Evolutionary conservation across 2,888 invertebrate species (phyloP).

Genomic region (Euzophera pinguis): DNA sequence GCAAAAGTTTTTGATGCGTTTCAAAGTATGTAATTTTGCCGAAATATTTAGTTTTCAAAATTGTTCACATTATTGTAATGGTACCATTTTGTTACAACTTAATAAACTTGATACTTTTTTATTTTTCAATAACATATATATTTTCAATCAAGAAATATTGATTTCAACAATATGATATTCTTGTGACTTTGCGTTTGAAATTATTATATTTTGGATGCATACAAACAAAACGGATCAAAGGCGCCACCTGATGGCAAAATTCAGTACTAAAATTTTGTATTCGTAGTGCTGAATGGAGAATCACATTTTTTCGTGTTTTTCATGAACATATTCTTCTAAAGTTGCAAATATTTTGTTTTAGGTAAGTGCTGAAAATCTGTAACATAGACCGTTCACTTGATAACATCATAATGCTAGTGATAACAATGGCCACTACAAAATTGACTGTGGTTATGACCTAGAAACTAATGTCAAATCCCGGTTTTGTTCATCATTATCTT

Average conservation of each 20-base stretch:
- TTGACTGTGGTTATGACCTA: constrained; percentile 66
- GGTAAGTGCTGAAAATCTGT: constrained; percentile 57
- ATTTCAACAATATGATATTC: too few species aligned
- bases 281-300: constrained; percentile 77
- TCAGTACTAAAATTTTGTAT: constrained; percentile 77
- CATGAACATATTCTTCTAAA: constrained; percentile 70
- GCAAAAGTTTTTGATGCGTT: constrained; percentile 42
- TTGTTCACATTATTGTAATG: too few species aligned
- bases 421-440: constrained; percentile 42
- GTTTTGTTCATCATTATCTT: constrained; percentile 61
- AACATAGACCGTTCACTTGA: constrained; percentile 20
- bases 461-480: constrained; percentile 73
- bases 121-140: too few species aligned
- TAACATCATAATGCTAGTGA: constrained; percentile 25
- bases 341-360: constrained; percentile 64
- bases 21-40: constrained; percentile 19
- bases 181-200: too few species aligned
- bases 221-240: constrained; percentile 30
- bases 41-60: too few species aligned
- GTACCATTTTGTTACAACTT: too few species aligned
- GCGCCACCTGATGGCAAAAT: constrained; percentile 49
- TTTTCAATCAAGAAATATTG: too few species aligned
- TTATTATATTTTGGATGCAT: constrained; percentile 32
- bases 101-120: too few species aligned
- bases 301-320: constrained; percentile 76